phyloP scores from a whole-genome alignment of 35 echinoderm and acorn worm genomes.

The Lytechinus pictus region DNA sequence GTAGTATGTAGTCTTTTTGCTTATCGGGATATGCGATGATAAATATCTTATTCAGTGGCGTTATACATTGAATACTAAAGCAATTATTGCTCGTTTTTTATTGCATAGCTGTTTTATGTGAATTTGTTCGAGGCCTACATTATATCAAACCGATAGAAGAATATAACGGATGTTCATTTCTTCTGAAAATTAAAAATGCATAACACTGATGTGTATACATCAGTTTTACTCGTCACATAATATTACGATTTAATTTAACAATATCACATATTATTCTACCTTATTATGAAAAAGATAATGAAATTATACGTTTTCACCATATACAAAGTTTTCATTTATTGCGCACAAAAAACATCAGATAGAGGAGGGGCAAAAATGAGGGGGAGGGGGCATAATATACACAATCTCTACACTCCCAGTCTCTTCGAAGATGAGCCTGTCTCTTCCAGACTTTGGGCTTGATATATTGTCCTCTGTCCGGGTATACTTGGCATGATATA shows the following conservation, averaged over 20 bases:
- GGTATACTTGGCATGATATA: conserved; percentile 28
- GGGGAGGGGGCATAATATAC: neutral
- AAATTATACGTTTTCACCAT: neutral
- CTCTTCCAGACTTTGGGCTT: neutral
- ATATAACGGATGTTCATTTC: no score
- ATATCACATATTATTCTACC: neutral
- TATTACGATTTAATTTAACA: neutral
- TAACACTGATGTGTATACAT: neutral
- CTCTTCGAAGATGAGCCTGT: neutral
- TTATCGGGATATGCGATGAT: no score
- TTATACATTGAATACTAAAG: no score
- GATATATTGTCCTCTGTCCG: neutral
- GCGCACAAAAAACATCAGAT: neutral
- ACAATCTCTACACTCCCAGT: neutral
- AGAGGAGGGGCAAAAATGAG: neutral
- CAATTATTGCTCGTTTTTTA: no score
- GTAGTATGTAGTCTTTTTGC: neutral
- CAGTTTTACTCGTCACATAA: neutral
- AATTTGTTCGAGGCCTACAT: no score
- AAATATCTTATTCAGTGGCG: no score
- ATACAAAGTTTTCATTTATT: neutral
- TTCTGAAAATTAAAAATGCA: no score
- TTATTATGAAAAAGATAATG: neutral
- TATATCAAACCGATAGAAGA: no score
- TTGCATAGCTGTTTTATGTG: no score